Evolutionary conservation across 2,888 invertebrate species (phyloP), one percentile per base, ranked within the genome.

Genomic region (Deilephila porcellus): DNA sequence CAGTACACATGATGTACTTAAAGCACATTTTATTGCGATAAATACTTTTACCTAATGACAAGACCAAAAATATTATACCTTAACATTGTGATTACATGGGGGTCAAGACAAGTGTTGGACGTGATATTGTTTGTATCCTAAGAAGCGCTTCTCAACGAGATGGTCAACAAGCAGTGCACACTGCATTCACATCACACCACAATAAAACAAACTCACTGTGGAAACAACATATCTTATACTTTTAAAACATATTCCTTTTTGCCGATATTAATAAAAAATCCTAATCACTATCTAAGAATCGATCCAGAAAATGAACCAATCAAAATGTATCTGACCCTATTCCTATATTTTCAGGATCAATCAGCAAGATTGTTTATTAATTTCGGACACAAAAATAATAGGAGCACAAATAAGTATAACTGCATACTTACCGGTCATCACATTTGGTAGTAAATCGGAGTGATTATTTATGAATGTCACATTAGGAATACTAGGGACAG

Each of bases 21-120:
- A 56, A 70, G 70, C 71, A 73, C 72, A 63, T 62, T 71, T 45
- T 71, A 74, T 59, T 71, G 71, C 71, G 63, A 63, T 74, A 59
- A 34, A 75, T 71, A 63, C 70, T 70, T 63, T 14, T 29, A 14
- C 70, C 71, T 77, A 76, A 56, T n/a, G 56, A 56, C 56, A 56
- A 53, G 14, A 25, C 45, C 25, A 75, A 77, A 75, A 75, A 78
- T 74, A 73, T 71, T 76, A 76, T 75, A n/a, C 56, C 45, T 45
- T 56, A 56, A n/a, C 14, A 76, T 73, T 77, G 72, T 74, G 74
- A 71, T 74, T 73, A 52, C 20, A 17, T 52, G 0, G 25, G 25
- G 29, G 63, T 45, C 45, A 6, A 52, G 45, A 67, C 25, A 56
- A 56, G 52, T 67, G 52, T 67, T 67, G 52, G 67, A 67, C 52